Evolutionary conservation across 2,113 vertebrate genomes (phyloP).

Genomic region (Scomber japonicus): DNA sequence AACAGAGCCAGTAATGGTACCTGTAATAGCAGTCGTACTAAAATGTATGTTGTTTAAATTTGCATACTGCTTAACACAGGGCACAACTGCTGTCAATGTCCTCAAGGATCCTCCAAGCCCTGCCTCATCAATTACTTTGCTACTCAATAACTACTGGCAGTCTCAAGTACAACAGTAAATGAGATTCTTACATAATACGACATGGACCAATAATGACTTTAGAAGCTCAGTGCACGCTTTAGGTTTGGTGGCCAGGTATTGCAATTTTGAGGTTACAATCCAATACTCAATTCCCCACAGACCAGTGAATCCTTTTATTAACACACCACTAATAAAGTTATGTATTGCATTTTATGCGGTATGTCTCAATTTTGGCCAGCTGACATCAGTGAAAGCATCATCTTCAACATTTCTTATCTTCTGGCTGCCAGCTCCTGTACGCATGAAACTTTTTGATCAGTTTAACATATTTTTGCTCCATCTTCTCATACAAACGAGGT

Average conservation of each 20-base stretch:
- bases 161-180: slow-evolving; percentile 73
- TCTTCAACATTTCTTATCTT: slow-evolving; percentile 49
- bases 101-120: slow-evolving; percentile 62
- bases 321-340: slow-evolving; percentile 31
- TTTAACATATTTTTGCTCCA: slow-evolving; percentile 12
- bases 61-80: slow-evolving; percentile 55
- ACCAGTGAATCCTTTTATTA: slow-evolving; percentile 17
- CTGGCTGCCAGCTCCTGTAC: slow-evolving; percentile 29
- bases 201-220: slow-evolving; percentile 53
- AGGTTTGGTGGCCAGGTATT: slow-evolving; percentile 34
- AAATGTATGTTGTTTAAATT: slow-evolving; percentile 38
- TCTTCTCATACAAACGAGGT: background rate
- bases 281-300: slow-evolving; percentile 2
- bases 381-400: slow-evolving; percentile 41
- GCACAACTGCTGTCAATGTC: slow-evolving; percentile 57
- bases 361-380: slow-evolving; percentile 47
- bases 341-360: slow-evolving; percentile 15
- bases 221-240: slow-evolving; percentile 49
- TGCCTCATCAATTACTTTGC: slow-evolving; percentile 73
- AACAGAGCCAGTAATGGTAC: background rate
- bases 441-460: slow-evolving; percentile 27
- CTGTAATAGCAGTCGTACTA: slow-evolving; percentile 3
- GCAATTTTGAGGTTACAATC: slow-evolving; percentile 41
- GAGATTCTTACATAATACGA: slow-evolving; percentile 63
- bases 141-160: slow-evolving; percentile 72